These are phyloP conservation scores for Panurus biarmicus DNA, from an alignment of 2,113 vertebrate genomes.

Conservation along the genomic window DNA sequence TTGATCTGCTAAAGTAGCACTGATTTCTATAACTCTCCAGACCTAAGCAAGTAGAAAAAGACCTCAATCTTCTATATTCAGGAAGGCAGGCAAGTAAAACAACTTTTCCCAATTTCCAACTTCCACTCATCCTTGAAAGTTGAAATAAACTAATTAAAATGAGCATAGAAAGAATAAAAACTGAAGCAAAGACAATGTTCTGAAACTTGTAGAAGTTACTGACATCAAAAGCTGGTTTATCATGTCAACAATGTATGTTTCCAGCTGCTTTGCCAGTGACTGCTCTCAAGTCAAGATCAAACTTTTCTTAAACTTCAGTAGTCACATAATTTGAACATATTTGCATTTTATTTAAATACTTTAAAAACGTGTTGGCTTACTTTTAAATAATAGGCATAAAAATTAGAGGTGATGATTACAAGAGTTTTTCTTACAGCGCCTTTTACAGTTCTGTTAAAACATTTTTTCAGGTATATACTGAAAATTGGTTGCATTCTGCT, in stretches of 20 bases:
- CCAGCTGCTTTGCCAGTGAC: not conserved
- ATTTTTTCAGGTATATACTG: not conserved
- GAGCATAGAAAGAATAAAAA: not conserved
- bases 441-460: not conserved
- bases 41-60: not conserved
- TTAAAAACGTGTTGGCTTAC: not conserved
- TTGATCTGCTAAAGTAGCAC: not conserved
- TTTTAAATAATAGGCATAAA: not conserved
- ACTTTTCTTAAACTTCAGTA: not conserved
- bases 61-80: not conserved
- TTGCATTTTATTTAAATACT: not conserved
- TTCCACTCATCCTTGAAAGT: not conserved
- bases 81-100: not conserved
- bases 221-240: not conserved
- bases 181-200: not conserved
- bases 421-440: not conserved
- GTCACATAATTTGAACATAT: not conserved
- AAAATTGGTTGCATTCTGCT: not conserved
- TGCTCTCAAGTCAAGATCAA: not conserved
- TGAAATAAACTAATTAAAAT: not conserved
- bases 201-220: not conserved
- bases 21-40: not conserved
- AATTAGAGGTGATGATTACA: not conserved
- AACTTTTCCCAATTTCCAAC: not conserved
- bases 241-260: not conserved